These are phyloP conservation scores for Manis pentadactyla DNA, from an alignment of 2,797 vertebrate genomes.

Conservation along the genomic window DNA sequence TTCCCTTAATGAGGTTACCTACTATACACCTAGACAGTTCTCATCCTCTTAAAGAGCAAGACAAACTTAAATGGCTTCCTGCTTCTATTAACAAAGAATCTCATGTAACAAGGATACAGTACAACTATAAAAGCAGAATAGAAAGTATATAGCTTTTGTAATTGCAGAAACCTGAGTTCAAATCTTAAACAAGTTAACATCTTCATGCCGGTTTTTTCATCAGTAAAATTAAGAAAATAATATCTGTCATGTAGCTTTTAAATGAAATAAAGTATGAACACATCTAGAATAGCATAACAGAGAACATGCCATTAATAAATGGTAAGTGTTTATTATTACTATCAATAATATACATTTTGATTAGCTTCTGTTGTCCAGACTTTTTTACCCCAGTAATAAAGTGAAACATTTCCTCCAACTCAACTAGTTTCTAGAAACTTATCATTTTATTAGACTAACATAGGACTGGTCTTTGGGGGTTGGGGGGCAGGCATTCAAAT, in stretches of 20 bases:
- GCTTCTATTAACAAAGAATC: conserved; percentile 1
- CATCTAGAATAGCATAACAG: neutral
- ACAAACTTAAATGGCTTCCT: conserved; percentile 45
- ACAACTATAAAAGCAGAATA: conserved; percentile 29
- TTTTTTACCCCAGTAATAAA: conserved; percentile 11
- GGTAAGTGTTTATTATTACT: neutral
- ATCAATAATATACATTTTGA: conserved; percentile 13
- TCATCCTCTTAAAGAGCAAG: neutral
- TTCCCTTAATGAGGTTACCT: neutral
- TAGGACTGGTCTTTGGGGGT: neutral
- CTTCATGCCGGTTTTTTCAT: neutral
- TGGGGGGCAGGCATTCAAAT: neutral
- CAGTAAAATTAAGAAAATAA: conserved; percentile 43
- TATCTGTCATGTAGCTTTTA: neutral
- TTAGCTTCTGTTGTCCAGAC: neutral
- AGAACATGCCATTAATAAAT: neutral
- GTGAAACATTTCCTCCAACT: conserved; percentile 40
- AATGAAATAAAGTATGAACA: neutral
- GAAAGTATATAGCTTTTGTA: neutral
- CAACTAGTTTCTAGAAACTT: conserved; percentile 1
- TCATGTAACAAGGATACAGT: neutral
- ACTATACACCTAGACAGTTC: neutral
- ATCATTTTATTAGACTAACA: neutral
- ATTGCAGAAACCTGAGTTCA: neutral
- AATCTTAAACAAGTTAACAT: conserved; percentile 42